Conservation (phyloP, 2,797 vertebrate species). For the Pseudocheirus occidentalis region DNA sequence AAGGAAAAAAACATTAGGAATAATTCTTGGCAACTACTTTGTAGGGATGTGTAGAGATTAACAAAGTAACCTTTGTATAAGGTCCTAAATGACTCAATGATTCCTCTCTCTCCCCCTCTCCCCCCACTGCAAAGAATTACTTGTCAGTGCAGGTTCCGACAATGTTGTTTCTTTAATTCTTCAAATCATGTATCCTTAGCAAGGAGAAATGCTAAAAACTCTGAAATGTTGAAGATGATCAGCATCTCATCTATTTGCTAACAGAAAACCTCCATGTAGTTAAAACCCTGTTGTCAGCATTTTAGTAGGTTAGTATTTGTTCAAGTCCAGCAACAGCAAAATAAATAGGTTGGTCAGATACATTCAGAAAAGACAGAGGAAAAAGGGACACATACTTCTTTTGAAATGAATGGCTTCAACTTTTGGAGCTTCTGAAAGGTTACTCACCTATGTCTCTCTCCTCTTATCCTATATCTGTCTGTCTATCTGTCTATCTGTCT, state of each 20-base stretch:
- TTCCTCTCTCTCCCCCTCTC: constrained; percentile 2
- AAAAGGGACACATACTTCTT: background rate
- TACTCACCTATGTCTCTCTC: constrained; percentile 23
- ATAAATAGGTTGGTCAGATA: constrained; percentile 7
- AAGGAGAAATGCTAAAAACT: constrained; percentile 1
- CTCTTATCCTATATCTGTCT: background rate
- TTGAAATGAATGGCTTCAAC: background rate
- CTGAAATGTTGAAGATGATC: background rate
- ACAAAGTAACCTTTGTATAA: constrained; percentile 1
- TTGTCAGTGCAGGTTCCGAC: constrained; percentile 17
- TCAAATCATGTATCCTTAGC: constrained; percentile 17
- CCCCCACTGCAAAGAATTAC: background rate
- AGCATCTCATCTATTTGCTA: background rate
- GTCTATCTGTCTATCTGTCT: background rate
- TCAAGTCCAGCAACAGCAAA: background rate
- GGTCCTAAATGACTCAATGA: background rate
- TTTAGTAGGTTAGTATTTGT: background rate
- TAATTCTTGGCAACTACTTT: constrained; percentile 1
- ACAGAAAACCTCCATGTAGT: background rate
- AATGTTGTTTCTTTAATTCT: constrained; percentile 8
- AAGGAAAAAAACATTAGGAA: background rate
- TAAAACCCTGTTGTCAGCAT: background rate
- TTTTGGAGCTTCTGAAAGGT: background rate
- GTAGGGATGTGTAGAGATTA: background rate
- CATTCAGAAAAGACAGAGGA: background rate